Conservation (phyloP, 2,888 invertebrate species). For the Hyles lineata region DNA sequence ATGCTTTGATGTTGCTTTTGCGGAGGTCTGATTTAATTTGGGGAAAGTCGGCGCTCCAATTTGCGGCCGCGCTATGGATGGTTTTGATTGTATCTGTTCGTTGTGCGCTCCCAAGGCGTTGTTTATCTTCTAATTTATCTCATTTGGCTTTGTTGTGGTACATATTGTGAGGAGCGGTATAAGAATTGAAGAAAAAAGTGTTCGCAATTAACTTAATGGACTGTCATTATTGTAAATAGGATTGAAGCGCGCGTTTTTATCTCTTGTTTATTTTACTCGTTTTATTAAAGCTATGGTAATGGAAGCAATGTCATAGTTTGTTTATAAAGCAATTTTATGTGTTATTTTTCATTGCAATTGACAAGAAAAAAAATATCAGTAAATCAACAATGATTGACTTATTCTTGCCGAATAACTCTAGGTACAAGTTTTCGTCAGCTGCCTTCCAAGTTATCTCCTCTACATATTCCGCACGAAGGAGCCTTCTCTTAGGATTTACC, state of each 20-base stretch:
- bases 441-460: neutral
- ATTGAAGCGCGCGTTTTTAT: neutral
- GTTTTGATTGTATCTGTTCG: slow-evolving; percentile 19
- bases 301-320: no score
- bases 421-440: neutral
- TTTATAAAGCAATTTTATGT: no score
- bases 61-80: neutral
- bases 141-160: slow-evolving; percentile 4
- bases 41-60: slow-evolving; percentile 10
- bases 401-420: neutral
- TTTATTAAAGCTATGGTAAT: no score
- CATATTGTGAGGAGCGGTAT: neutral
- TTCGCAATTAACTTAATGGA: neutral
- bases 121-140: slow-evolving; percentile 25
- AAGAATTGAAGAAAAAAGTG: neutral
- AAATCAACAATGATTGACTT: neutral
- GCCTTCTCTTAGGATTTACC: slow-evolving; percentile 13
- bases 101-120: slow-evolving; percentile 1
- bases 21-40: slow-evolving; percentile 12
- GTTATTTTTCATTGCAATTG: neutral
- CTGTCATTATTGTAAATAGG: neutral
- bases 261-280: no score
- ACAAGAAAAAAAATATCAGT: neutral
- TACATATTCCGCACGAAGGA: neutral
- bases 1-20: slow-evolving; percentile 38